These are phyloP conservation scores for Dendrophyllia cribrosa DNA, from an alignment of 64 coral and sea anemone genomes.

Conservation along the genomic window DNA sequence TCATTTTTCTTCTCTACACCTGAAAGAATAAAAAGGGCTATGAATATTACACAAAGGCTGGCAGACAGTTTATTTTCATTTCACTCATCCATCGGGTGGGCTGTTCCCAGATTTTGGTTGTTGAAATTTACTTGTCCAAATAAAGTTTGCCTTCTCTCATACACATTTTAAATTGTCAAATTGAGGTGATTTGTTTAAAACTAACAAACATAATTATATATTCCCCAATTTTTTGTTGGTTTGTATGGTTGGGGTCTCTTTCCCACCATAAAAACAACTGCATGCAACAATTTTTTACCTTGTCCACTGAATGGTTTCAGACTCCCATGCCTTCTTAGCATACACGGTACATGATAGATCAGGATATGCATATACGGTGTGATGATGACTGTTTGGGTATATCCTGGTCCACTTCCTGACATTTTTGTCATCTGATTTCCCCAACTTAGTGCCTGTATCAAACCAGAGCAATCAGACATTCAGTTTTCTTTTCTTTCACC, in stretches of 20 bases:
- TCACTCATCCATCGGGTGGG: too few relatives aligned
- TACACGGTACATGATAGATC: conserved; percentile 24
- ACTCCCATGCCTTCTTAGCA: conserved; percentile 15
- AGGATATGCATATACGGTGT: conserved; percentile 57
- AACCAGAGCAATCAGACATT: neutral
- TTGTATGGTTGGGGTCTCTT: too few relatives aligned
- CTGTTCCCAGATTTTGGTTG: too few relatives aligned
- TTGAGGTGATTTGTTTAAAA: too few relatives aligned
- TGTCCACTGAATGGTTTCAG: conserved; percentile 49
- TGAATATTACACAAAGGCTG: too few relatives aligned
- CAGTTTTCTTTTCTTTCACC: neutral
- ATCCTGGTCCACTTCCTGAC: conserved; percentile 17
- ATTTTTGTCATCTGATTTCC: conserved; percentile 45
- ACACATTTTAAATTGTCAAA: neutral
- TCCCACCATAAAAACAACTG: neutral
- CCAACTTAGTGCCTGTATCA: conserved; percentile 36
- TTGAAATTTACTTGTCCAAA: too few relatives aligned
- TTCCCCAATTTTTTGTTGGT: too few relatives aligned
- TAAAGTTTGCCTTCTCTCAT: neutral
- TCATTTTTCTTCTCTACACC: conserved; percentile 59
- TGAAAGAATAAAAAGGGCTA: conserved; percentile 4
- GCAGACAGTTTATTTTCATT: too few relatives aligned
- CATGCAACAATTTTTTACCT: too few relatives aligned
- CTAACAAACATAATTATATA: too few relatives aligned
- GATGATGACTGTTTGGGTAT: conserved; percentile 6